Percentiles rank a stretch among this genome's conserved stretches.
These are phyloP conservation scores for Pasiphila rectangulata DNA, from an alignment of 2,888 invertebrate species.

Conservation along the genomic window DNA sequence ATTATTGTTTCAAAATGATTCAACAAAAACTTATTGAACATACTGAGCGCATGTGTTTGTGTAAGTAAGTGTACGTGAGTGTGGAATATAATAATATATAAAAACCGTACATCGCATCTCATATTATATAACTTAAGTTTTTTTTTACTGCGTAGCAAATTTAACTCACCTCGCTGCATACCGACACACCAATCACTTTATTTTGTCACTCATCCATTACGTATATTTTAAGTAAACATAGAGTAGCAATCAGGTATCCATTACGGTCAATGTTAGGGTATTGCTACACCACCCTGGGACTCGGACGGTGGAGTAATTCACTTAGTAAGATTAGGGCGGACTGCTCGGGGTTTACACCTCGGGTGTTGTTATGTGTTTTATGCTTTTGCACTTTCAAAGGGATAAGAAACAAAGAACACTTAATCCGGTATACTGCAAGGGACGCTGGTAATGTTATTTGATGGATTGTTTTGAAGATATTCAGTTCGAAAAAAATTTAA, in stretches of 20 bases:
- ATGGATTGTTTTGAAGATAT: neutral
- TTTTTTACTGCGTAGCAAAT: neutral
- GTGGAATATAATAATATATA: no score
- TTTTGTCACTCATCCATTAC: neutral
- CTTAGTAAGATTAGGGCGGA: constrained; percentile 64
- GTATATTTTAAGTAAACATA: constrained; percentile 9
- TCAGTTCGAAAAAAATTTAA: no score
- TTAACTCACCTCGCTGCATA: neutral
- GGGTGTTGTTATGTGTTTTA: constrained; percentile 29
- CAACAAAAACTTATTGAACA: no score
- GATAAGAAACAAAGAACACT: constrained; percentile 3
- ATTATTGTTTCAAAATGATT: no score
- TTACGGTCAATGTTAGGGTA: constrained; percentile 31
- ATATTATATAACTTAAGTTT: no score
- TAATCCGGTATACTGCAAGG: neutral
- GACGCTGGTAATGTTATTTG: neutral
- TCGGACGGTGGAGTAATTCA: constrained; percentile 47
- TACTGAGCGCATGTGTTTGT: no score
- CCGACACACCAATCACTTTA: constrained; percentile 8
- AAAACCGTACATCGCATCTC: no score
- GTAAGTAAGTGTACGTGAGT: no score
- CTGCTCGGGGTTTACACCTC: constrained; percentile 55
- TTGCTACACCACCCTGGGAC: constrained; percentile 16
- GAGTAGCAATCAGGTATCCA: constrained; percentile 16
- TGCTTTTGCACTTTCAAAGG: constrained; percentile 11